Evolutionary conservation across 35 echinoderm and acorn worm species (phyloP).

Genomic region (Amphiura filiformis): DNA sequence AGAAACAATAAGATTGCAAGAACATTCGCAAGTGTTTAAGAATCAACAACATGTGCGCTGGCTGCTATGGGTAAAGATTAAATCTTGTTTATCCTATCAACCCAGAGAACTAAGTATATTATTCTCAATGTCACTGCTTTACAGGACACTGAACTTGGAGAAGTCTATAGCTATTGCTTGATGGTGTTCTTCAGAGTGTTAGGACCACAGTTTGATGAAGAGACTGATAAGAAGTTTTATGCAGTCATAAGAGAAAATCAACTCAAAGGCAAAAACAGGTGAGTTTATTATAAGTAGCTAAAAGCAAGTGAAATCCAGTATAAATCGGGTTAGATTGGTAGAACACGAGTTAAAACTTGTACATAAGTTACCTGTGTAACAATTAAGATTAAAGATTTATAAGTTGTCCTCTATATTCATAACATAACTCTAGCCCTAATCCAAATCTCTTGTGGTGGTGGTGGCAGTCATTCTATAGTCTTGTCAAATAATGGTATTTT

Average conservation of each 20-base stretch:
- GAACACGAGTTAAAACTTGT: not conserved
- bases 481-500: too few relatives aligned
- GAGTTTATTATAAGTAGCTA: not conserved
- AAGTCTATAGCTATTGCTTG: constrained; percentile 17
- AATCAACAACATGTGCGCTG: too few relatives aligned
- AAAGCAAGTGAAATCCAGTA: not conserved
- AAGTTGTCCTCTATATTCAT: too few relatives aligned
- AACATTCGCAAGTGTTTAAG: too few relatives aligned
- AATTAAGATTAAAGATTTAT: too few relatives aligned
- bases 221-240: constrained; percentile 1
- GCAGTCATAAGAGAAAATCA: constrained; percentile 7
- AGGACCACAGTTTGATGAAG: constrained; percentile 13
- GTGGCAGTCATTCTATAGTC: too few relatives aligned
- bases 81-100: too few relatives aligned
- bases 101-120: too few relatives aligned
- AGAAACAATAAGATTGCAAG: too few relatives aligned
- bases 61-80: too few relatives aligned
- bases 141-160: not conserved
- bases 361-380: not conserved
- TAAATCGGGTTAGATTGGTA: not conserved
- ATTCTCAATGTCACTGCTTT: not conserved
- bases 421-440: too few relatives aligned
- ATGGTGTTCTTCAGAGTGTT: constrained; percentile 5
- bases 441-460: too few relatives aligned
- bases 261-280: constrained; percentile 17